A percentile compares a stretch with the other conserved stretches of the same genome.
phyloP scores from a whole-genome alignment of 1,140 invertebrate species.

The Antheraea pernyi region DNA sequence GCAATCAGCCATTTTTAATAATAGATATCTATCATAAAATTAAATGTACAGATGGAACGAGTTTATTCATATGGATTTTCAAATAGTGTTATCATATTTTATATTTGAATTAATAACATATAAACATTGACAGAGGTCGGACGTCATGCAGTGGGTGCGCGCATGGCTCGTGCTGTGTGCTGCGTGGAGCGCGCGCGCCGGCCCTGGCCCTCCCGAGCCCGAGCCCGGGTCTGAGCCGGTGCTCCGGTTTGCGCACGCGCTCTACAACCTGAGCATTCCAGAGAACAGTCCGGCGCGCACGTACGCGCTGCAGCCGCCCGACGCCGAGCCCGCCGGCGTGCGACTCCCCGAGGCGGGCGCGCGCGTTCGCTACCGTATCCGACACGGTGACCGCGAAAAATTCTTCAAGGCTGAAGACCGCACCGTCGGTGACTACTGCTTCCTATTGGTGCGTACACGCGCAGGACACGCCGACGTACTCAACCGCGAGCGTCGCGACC shows the following conservation, averaged over 20 bases:
- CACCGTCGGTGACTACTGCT: slow-evolving; percentile 95
- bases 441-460: slow-evolving; percentile 91
- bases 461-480: slow-evolving; percentile 91
- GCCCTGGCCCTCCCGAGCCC: slow-evolving; percentile 33
- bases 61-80: no score
- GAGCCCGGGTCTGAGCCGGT: slow-evolving; percentile 23
- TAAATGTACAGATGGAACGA: no score
- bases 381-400: slow-evolving; percentile 90
- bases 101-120: no score
- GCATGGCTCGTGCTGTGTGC: slow-evolving; percentile 63
- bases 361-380: slow-evolving; percentile 90
- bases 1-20: no score
- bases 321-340: slow-evolving; percentile 80
- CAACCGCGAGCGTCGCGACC: slow-evolving; percentile 93
- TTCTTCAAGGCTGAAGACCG: slow-evolving; percentile 96
- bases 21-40: no score
- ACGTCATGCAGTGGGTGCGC: slow-evolving; percentile 47
- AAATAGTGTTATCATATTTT: no score
- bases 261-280: slow-evolving; percentile 94
- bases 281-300: slow-evolving; percentile 95
- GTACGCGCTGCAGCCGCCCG: slow-evolving; percentile 81
- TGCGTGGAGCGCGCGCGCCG: slow-evolving; percentile 45
- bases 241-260: slow-evolving; percentile 83
- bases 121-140: neutral
- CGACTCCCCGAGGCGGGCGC: slow-evolving; percentile 65